Evolutionary conservation across 2,888 invertebrate species (phyloP), one percentile per base, ranked within the genome.

Genomic region (Cataglyphis rosenhaueri): DNA sequence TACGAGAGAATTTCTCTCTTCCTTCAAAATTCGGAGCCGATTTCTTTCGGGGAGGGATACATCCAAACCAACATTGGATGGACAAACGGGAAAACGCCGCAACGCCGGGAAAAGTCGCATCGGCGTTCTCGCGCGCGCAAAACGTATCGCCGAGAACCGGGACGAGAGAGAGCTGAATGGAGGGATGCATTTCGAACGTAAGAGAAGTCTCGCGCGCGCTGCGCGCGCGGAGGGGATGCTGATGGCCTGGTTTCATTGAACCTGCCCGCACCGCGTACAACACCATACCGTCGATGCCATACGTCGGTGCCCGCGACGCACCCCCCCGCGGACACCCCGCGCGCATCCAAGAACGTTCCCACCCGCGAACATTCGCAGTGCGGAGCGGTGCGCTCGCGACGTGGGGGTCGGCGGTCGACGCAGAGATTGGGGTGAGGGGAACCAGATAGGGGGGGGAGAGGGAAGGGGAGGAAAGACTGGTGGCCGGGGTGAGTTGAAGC

Each of bases 211-310:
- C 57, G 25, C 70, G 48, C 62, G 74, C 32, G n/a, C 55, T 66
- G 71, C 61, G 55, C 79, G 86, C 68, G 57, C 79, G 86, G 85
- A 85, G 88, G 89, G 90, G 89, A 86, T 89, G 68, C 21, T 15
- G 86, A 25, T 92, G 93, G 92, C 93, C 93, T 93, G 92, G 91
- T 93, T 93, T 93, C 93, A 93, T 93, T 93, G 93, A 93, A 93
- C 93, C 91, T 64, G 75, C 65, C 75, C 91, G 91, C 91, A 89
- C 83, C 89, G 86, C 87, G 87, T 89, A 86, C 86, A 82, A 74
- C 74, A 74, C 84, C 85, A 82, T 25, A 25, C 25, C 25, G 25
- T 25, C 84, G 68, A 29, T 35, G 71, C 62, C 73, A 38, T 41
- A 61, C 61, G 73, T 35, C 38, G 62, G 29, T 38, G 9, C 82